Evolutionary conservation across 2,888 invertebrate genomes (phyloP).

Genomic region (Drosophila austrosaltans): DNA sequence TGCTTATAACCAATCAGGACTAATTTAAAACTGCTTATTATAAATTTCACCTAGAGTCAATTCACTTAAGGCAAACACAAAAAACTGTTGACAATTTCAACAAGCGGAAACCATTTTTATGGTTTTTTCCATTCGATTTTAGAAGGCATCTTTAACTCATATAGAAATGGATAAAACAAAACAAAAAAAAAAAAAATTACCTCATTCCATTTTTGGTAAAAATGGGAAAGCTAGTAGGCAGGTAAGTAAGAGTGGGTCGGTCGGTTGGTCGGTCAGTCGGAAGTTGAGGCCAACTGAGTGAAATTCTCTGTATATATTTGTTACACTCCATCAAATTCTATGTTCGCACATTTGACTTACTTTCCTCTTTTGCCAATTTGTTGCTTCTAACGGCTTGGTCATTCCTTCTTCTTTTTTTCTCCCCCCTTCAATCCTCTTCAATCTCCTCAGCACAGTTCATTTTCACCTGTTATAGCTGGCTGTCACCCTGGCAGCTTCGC

Average conservation of each 20-base stretch:
- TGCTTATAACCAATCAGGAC: no score
- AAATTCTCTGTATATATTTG: slow-evolving; percentile 15
- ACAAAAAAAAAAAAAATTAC: background rate
- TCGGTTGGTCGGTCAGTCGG: slow-evolving; percentile 6
- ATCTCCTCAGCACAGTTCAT: slow-evolving; percentile 11
- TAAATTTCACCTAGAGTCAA: no score
- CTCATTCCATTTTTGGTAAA: slow-evolving; percentile 2
- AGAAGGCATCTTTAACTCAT: no score
- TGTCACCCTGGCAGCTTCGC: slow-evolving; percentile 41
- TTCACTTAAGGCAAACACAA: no score
- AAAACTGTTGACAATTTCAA: no score
- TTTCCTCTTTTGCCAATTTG: slow-evolving; percentile 32
- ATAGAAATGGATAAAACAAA: background rate
- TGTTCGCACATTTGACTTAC: slow-evolving; percentile 41
- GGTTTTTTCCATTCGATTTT: no score
- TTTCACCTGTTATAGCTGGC: slow-evolving; percentile 46
- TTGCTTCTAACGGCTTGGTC: slow-evolving; percentile 19
- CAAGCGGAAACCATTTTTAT: no score
- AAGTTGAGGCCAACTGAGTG: slow-evolving; percentile 19
- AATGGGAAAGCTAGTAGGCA: slow-evolving; percentile 7
- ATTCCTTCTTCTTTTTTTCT: slow-evolving; percentile 26
- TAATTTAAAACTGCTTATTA: no score
- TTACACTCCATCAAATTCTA: slow-evolving; percentile 20
- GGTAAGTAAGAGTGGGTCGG: background rate
- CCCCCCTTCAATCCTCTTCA: background rate